These are phyloP conservation scores for Nansenia antarctica DNA, from an alignment of 2,113 vertebrate species.

Conservation along the genomic window DNA sequence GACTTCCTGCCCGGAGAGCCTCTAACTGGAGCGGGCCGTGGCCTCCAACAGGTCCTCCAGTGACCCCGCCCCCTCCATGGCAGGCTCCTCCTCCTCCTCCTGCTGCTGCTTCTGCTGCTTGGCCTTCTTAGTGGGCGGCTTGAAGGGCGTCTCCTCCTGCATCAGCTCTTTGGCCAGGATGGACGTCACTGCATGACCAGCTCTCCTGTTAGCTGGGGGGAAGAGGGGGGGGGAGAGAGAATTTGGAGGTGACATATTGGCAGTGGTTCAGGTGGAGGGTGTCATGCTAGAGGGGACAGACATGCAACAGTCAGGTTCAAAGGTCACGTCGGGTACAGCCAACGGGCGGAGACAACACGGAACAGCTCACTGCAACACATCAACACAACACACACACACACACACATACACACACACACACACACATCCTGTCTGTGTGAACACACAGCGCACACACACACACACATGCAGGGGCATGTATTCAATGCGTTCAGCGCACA, in stretches of 20 bases:
- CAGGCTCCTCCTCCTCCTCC: slow-evolving; percentile 53
- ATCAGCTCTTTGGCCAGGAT: slow-evolving; percentile 85
- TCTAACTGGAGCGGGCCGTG: slow-evolving; percentile 63
- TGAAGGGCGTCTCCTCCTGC: slow-evolving; percentile 72
- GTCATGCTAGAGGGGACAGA: slow-evolving; percentile 9
- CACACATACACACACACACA: no score
- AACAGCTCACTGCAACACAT: background rate
- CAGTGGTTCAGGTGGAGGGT: background rate
- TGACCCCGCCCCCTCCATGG: slow-evolving; percentile 51
- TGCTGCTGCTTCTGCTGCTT: slow-evolving; percentile 25
- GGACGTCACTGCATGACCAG: slow-evolving; percentile 84
- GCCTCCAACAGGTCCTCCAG: slow-evolving; percentile 74
- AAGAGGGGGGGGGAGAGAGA: slow-evolving; percentile 17
- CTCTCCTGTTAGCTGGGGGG: slow-evolving; percentile 81
- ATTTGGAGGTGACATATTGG: background rate
- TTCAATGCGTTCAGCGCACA: background rate
- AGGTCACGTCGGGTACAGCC: background rate
- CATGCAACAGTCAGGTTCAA: background rate
- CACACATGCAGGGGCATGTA: slow-evolving; percentile 3
- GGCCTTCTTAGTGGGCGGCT: slow-evolving; percentile 29
- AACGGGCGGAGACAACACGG: background rate
- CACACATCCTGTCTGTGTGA: background rate
- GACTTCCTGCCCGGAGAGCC: background rate
- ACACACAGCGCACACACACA: background rate
- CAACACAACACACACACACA: background rate